Evolutionary conservation across 2,113 vertebrate genomes (phyloP).

Genomic region (Ceyx melanurus): DNA sequence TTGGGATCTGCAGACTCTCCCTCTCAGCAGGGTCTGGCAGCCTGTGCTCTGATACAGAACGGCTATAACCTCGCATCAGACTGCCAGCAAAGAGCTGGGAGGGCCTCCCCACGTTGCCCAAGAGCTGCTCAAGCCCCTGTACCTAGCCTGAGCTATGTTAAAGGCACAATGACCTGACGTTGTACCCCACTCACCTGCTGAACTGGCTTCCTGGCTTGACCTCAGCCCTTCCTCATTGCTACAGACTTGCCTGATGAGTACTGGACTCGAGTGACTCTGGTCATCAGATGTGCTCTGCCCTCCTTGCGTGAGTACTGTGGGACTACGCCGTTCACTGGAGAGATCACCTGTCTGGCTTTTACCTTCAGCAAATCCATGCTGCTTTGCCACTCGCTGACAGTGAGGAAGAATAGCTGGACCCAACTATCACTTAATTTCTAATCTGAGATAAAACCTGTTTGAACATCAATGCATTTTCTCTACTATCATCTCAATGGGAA

Average conservation of each 20-base stretch:
- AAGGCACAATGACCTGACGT: not conserved
- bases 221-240: not conserved
- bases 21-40: not conserved
- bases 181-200: not conserved
- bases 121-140: not conserved
- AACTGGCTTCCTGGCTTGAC: not conserved
- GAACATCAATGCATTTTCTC: not conserved
- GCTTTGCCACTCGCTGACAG: not conserved
- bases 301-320: not conserved
- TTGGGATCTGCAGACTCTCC: not conserved
- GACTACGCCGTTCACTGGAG: not conserved
- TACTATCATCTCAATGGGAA: not conserved
- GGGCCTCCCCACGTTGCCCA: not conserved
- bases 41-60: not conserved
- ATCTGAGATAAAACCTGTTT: not conserved
- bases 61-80: not conserved
- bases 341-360: not conserved
- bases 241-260: not conserved
- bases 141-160: not conserved
- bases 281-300: not conserved
- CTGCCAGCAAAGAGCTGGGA: not conserved
- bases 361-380: not conserved
- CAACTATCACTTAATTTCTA: not conserved
- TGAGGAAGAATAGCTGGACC: not conserved
- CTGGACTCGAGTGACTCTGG: not conserved